phyloP scores from a whole-genome alignment of 2,888 invertebrate species.

The Drosophila demipolita region DNA sequence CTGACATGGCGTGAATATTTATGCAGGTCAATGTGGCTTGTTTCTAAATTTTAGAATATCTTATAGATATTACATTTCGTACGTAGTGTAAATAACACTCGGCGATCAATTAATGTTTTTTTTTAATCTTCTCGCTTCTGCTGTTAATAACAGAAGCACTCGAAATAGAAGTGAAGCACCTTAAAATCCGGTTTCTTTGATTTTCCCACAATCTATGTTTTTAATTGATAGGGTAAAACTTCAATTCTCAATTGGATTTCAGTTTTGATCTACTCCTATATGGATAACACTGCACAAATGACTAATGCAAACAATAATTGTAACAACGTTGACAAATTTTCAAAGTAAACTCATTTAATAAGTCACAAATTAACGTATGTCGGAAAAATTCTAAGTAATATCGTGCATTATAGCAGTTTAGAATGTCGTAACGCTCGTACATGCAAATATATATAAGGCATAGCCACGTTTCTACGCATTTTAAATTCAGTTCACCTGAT shows the following conservation, averaged over 20 bases:
- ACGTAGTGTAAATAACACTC: background rate
- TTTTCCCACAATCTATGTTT: constrained; percentile 26
- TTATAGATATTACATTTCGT: background rate
- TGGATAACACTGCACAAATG: background rate
- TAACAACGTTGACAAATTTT: constrained; percentile 9
- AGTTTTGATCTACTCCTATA: background rate
- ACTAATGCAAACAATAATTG: constrained; percentile 16
- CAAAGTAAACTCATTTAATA: constrained; percentile 6
- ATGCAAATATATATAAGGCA: background rate
- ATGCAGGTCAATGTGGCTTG: background rate
- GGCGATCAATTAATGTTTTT: background rate
- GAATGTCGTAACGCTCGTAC: constrained; percentile 13
- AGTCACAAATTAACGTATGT: background rate
- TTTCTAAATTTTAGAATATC: background rate
- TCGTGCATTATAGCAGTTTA: background rate
- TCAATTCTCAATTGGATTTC: background rate
- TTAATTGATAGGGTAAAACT: constrained; percentile 5
- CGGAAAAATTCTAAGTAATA: background rate
- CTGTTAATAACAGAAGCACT: constrained; percentile 23
- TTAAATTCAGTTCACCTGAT: constrained; percentile 36
- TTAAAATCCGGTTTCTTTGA: constrained; percentile 61
- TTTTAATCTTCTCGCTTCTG: constrained; percentile 12
- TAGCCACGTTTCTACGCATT: constrained; percentile 29
- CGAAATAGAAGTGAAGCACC: constrained; percentile 37
- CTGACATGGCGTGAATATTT: background rate